Conservation (phyloP, 2,113 vertebrate species). For the Phalacrocorax pelagicus region DNA sequence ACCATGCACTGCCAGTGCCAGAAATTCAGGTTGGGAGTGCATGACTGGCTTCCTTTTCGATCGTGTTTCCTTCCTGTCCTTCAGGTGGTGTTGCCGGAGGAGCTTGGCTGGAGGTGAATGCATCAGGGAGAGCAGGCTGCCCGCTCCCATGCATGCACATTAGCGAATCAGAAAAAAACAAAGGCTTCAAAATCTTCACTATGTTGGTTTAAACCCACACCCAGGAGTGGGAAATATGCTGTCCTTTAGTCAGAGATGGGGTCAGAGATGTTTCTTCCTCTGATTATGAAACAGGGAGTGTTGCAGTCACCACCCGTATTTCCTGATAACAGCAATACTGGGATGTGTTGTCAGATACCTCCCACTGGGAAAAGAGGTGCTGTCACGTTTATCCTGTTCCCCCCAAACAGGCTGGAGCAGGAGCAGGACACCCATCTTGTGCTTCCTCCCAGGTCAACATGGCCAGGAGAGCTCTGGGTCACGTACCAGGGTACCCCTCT, state of each 20-base stretch:
- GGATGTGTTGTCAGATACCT: neutral
- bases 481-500: neutral
- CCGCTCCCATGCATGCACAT: fast-evolving
- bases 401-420: neutral
- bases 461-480: neutral
- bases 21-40: neutral
- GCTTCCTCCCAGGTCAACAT: neutral
- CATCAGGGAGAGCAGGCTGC: neutral
- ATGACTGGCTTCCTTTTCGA: neutral
- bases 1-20: neutral
- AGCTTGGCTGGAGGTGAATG: fast-evolving
- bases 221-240: neutral
- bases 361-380: neutral
- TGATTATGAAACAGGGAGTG: neutral
- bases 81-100: neutral
- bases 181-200: neutral
- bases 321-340: neutral
- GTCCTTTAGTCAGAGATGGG: neutral
- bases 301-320: neutral
- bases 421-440: neutral
- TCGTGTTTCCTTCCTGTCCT: neutral
- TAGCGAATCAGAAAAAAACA: neutral
- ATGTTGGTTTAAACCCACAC: neutral
- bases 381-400: neutral
- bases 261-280: neutral